phyloP scores from a whole-genome alignment of 2,797 vertebrate species.

The Chiroxiphia lanceolata region DNA sequence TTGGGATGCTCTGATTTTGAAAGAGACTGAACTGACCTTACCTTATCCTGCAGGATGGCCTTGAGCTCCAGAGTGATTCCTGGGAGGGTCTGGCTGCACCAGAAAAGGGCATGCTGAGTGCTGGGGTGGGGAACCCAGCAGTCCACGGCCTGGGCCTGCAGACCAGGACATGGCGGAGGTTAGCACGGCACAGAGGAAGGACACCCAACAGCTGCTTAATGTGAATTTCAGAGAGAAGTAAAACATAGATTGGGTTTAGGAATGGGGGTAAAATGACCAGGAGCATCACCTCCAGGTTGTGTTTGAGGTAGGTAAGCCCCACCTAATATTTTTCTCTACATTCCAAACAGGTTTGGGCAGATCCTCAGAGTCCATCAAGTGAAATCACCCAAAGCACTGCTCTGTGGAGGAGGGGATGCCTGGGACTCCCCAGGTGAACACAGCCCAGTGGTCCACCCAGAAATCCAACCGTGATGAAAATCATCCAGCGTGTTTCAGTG shows the following conservation, averaged over 20 bases:
- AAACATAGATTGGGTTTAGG: not conserved
- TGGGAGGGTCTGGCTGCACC: not conserved
- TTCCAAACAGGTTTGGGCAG: not conserved
- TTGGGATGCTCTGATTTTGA: not conserved
- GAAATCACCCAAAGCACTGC: not conserved
- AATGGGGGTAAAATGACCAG: rapidly evolving
- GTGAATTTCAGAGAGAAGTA: not conserved
- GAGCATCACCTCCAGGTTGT: not conserved
- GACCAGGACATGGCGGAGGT: not conserved
- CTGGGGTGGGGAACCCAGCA: rapidly evolving
- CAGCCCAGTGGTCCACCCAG: not conserved
- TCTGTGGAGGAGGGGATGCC: not conserved
- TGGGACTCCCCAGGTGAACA: rapidly evolving
- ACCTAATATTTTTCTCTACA: rapidly evolving
- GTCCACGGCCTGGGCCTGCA: slow-evolving; percentile 20
- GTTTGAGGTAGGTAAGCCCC: not conserved
- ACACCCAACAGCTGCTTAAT: not conserved
- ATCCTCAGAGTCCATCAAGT: not conserved
- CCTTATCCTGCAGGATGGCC: slow-evolving; percentile 72
- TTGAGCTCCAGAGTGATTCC: slow-evolving; percentile 45
- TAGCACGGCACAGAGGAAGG: not conserved
- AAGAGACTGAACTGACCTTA: slow-evolving; percentile 24
- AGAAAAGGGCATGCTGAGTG: slow-evolving; percentile 19
- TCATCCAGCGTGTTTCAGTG: not conserved
- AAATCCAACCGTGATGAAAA: not conserved